Evolutionary conservation across 1,140 invertebrate genomes (phyloP), one percentile per base, ranked within the genome.

Genomic region (Neodiprion virginianus): DNA sequence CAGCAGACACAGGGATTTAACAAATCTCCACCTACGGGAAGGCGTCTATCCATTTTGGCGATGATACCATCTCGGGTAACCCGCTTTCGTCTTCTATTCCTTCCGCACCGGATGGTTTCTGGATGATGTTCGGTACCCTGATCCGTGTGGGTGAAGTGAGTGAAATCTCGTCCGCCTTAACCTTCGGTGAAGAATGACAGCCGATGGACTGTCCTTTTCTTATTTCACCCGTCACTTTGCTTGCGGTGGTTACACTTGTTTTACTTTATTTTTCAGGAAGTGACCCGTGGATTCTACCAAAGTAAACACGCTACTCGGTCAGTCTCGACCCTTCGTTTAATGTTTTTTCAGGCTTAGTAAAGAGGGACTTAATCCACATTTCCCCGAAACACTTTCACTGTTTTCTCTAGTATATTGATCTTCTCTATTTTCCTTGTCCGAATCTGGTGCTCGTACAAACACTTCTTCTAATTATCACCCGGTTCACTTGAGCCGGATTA

Each of bases 21-120:
- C 53, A 61, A 61, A 61, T 61, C 53, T 61, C n/a, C n/a, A 61
- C 53, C 53, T 61, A 61, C 53, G n/a, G 53, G 53, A 61, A 61
- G 53, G 53, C 53, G n/a, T 61, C 53, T 61, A 61, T 61, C 53
- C 53, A 61, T 61, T 61, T 61, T 17, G 4, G 53, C 53, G 53
- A 61, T 61, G 53, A 61, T 61, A 61, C 53, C 53, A 61, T 61
- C 53, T 61, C 11, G 53, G 53, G 53, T 61, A 61, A 17, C n/a
- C 53, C n/a, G 53, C 53, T 61, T 17, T 17, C n/a, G 53, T 61
- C 53, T 61, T 61, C 53, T 61, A 12, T n/a, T 61, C 8, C 53
- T 61, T 61, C 53, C n/a, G 53, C n/a, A 61, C 53, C 53, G 53
- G n/a, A 61, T 61, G 53, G 53, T 14, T 61, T 17, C 53, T 61